These are phyloP conservation scores for Megastigmus dorsalis DNA, from an alignment of 2,888 invertebrate species.

Conservation along the genomic window DNA sequence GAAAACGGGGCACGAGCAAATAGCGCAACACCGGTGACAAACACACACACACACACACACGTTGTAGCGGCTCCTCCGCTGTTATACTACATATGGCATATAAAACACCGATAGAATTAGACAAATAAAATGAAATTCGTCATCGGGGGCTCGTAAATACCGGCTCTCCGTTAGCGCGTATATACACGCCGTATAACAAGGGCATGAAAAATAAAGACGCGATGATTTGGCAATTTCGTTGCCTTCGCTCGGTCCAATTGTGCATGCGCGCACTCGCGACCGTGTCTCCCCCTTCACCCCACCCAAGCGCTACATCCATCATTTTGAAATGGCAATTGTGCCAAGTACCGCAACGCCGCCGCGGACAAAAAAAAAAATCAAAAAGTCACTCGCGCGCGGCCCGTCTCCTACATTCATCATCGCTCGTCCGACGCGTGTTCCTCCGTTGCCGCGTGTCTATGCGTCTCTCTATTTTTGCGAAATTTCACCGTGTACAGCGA, in stretches of 20 bases:
- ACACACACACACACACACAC: too few species aligned
- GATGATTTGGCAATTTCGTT: conserved; percentile 25
- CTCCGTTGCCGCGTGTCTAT: not conserved
- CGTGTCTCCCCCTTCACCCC: too few species aligned
- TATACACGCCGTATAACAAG: not conserved
- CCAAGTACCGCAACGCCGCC: too few species aligned
- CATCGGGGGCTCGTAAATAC: too few species aligned
- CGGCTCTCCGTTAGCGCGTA: not conserved
- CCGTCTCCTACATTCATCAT: conserved; percentile 48
- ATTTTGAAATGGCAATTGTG: conserved; percentile 19
- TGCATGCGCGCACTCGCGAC: too few species aligned
- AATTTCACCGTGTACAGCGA: too few species aligned
- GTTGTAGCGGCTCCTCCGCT: too few species aligned
- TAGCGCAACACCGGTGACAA: too few species aligned
- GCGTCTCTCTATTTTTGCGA: conserved; percentile 1
- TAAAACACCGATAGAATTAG: not conserved
- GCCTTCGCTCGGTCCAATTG: not conserved
- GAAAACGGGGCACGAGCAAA: too few species aligned
- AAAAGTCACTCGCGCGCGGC: conserved; percentile 36
- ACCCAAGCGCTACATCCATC: conserved; percentile 21
- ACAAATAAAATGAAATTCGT: too few species aligned
- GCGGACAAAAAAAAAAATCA: conserved; percentile 13
- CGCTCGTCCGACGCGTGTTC: not conserved
- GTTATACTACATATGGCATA: too few species aligned
- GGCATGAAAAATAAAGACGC: conserved; percentile 13